phyloP scores from a whole-genome alignment of 2,113 vertebrate species.

The Nematolebias whitei region DNA sequence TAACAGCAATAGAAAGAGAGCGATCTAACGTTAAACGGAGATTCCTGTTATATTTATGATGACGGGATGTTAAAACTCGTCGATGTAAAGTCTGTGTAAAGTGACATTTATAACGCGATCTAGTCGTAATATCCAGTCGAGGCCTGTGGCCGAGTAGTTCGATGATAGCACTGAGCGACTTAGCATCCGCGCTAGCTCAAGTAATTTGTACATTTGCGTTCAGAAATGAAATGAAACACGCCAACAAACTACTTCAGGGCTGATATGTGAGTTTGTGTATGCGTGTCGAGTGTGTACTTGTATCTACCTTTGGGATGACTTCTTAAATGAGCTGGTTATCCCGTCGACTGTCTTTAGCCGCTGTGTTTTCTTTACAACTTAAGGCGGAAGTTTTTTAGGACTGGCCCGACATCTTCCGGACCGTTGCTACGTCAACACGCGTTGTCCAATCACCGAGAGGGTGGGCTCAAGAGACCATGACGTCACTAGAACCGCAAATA shows the following conservation, averaged over 20 bases:
- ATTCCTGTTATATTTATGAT: not conserved
- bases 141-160: constrained; percentile 54
- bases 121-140: constrained; percentile 8
- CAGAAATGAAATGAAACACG: constrained; percentile 7
- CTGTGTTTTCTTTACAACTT: constrained; percentile 79
- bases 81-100: too few species aligned
- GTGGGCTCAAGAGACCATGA: not conserved
- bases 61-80: rapidly evolving
- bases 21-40: not conserved
- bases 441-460: constrained; percentile 51
- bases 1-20: constrained; percentile 24
- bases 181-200: constrained; percentile 53
- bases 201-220: constrained; percentile 32
- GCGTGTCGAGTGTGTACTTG: constrained; percentile 12
- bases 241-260: constrained; percentile 3
- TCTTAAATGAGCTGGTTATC: constrained; percentile 44
- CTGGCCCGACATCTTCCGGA: constrained; percentile 75
- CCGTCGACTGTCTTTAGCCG: constrained; percentile 67
- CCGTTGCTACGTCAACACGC: constrained; percentile 52
- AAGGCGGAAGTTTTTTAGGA: constrained; percentile 80
- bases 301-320: constrained; percentile 67
- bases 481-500: constrained; percentile 15
- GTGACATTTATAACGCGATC: not conserved
- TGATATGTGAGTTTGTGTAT: not conserved
- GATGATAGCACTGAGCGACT: constrained; percentile 38